A percentile compares a stretch with the other conserved stretches of the same genome.
Evolutionary conservation across 1,140 invertebrate genomes (phyloP).

Genomic region (Ceratina australensis): DNA sequence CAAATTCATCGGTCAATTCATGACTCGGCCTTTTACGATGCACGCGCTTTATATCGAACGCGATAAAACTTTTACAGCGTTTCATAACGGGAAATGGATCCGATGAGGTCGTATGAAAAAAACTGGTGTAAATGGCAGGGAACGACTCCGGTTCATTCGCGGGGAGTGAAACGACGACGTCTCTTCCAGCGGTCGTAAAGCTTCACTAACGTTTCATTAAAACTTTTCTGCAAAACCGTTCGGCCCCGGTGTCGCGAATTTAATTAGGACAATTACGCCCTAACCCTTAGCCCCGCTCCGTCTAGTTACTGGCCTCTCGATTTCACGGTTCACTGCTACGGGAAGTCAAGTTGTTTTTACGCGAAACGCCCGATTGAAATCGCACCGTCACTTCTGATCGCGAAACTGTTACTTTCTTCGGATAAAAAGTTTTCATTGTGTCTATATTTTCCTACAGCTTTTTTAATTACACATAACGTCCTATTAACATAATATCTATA

Average conservation of each 20-base stretch:
- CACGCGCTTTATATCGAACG: too few species aligned
- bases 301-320: background rate
- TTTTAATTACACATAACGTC: too few species aligned
- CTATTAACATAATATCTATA: too few species aligned
- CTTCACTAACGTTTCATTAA: conserved; percentile 37
- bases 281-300: background rate
- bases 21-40: too few species aligned
- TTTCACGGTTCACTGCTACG: conserved; percentile 1
- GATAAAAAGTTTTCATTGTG: background rate
- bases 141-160: background rate
- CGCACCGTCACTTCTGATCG: background rate
- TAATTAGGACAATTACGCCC: conserved; percentile 35
- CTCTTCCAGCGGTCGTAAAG: conserved; percentile 19
- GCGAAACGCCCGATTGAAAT: background rate
- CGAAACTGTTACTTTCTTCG: background rate
- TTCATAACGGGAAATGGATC: too few species aligned
- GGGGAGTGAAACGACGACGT: conserved; percentile 5
- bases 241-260: conserved; percentile 21
- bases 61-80: too few species aligned
- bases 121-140: background rate
- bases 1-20: too few species aligned
- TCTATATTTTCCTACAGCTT: too few species aligned
- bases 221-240: conserved; percentile 16
- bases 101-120: background rate
- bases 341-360: background rate